Percentiles rank a stretch among this genome's conserved stretches.
phyloP scores from a whole-genome alignment of 2,113 vertebrate genomes.

The Aramus guarauna region DNA sequence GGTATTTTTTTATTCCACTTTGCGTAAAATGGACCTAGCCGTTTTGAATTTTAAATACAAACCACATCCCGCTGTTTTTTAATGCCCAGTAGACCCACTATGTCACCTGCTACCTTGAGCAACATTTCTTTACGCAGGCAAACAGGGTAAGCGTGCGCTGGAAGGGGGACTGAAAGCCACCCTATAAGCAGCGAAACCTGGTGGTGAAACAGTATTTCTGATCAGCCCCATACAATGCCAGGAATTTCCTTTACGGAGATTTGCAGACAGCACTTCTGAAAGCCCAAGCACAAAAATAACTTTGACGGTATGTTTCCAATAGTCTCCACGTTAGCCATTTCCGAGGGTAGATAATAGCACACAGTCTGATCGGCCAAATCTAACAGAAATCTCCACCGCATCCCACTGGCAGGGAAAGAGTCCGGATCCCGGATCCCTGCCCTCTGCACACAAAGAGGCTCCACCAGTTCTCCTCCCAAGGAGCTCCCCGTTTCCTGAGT shows the following conservation, averaged over 20 bases:
- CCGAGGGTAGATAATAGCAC: conserved; percentile 8
- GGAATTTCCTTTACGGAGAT: conserved; percentile 47
- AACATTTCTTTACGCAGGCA: not conserved
- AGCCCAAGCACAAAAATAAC: conserved; percentile 44
- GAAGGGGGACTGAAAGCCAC: not conserved
- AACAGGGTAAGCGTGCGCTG: not conserved
- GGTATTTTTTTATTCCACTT: not conserved
- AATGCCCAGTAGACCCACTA: not conserved
- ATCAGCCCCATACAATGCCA: conserved; percentile 48
- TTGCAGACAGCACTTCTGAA: conserved; percentile 10
- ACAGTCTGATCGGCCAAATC: not conserved
- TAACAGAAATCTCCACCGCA: conserved; percentile 3
- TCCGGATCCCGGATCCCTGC: not conserved
- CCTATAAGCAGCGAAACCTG: not conserved
- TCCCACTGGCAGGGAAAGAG: not conserved
- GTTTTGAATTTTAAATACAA: not conserved
- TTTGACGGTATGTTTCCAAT: conserved; percentile 19
- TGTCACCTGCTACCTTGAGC: not conserved
- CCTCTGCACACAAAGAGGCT: not conserved
- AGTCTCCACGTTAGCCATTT: not conserved
- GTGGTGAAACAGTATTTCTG: not conserved
- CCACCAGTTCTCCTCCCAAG: not conserved
- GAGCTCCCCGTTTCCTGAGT: not conserved
- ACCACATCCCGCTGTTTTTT: not conserved
- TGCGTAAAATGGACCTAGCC: rapidly evolving